Evolutionary conservation across 2,888 invertebrate genomes (phyloP).

Genomic region (Xanthia icteritia): DNA sequence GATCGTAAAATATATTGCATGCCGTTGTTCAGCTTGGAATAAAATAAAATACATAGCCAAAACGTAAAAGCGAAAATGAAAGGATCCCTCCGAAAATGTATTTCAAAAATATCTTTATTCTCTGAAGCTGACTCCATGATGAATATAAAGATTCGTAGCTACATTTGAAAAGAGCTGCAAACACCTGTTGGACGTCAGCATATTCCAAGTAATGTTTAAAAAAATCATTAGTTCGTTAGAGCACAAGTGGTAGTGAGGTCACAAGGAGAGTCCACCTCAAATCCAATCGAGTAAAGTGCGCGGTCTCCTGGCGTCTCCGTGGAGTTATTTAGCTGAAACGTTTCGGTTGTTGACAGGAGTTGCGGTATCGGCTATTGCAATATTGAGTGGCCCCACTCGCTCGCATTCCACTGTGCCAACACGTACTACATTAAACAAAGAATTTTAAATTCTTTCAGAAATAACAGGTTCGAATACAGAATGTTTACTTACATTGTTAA

Average conservation of each 20-base stretch:
- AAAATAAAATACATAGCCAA: conserved; percentile 50
- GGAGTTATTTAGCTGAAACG: conserved; percentile 87
- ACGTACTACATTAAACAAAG: conserved; percentile 56
- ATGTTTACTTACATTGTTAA: conserved; percentile 57
- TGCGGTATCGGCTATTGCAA: conserved; percentile 75
- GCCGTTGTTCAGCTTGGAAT: conserved; percentile 56
- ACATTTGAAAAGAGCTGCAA: conserved; percentile 53
- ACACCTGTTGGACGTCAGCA: conserved; percentile 62
- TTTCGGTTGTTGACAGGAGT: conserved; percentile 83
- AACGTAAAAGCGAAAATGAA: conserved; percentile 56
- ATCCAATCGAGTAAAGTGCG: conserved; percentile 88
- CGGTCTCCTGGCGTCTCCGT: conserved; percentile 77
- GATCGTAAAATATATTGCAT: conserved; percentile 57
- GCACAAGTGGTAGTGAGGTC: conserved; percentile 70
- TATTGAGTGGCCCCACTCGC: conserved; percentile 67
- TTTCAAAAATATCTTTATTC: conserved; percentile 53
- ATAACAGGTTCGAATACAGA: conserved; percentile 41
- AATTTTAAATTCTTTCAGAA: conserved; percentile 52
- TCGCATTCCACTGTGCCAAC: conserved; percentile 62
- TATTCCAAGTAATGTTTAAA: conserved; percentile 53
- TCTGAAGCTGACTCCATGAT: conserved; percentile 34
- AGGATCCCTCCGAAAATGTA: conserved; percentile 38
- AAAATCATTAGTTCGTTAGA: conserved; percentile 65
- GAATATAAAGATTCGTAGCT: conserved; percentile 41
- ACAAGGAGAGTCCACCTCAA: conserved; percentile 81